Conservation (phyloP, 2,888 invertebrate species). For the Hypercompe scribonia region DNA sequence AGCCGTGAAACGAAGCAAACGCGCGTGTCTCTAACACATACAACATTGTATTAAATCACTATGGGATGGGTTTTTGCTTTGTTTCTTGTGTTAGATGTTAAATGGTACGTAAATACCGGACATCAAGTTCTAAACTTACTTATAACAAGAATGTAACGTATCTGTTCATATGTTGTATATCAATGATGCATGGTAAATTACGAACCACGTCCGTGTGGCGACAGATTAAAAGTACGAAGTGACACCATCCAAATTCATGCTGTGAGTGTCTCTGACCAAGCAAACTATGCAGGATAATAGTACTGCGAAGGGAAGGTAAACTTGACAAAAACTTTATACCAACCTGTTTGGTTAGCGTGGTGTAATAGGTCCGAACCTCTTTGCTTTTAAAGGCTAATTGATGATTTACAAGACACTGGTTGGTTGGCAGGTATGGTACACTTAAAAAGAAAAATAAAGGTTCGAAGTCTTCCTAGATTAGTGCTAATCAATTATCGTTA, state of each 20-base stretch:
- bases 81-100: conserved; percentile 33
- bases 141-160: neutral
- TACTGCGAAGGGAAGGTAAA: too few relatives aligned
- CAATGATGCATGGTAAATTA: too few relatives aligned
- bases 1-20: conserved; percentile 55
- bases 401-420: neutral
- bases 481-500: neutral
- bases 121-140: neutral
- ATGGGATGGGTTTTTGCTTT: conserved; percentile 39
- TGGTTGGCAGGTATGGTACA: neutral
- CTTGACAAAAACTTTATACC: too few relatives aligned
- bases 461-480: neutral
- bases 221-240: too few relatives aligned
- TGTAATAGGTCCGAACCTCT: too few relatives aligned
- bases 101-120: conserved; percentile 31
- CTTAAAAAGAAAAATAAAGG: neutral
- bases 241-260: too few relatives aligned
- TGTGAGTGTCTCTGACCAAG: too few relatives aligned
- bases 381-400: too few relatives aligned
- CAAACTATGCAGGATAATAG: too few relatives aligned
- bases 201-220: too few relatives aligned
- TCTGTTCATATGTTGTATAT: neutral
- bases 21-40: conserved; percentile 48
- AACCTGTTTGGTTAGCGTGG: too few relatives aligned
- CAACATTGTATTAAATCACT: conserved; percentile 40